Evolutionary conservation across 2,797 vertebrate species (phyloP).

Genomic region (Pteronotus mesoamericanus): DNA sequence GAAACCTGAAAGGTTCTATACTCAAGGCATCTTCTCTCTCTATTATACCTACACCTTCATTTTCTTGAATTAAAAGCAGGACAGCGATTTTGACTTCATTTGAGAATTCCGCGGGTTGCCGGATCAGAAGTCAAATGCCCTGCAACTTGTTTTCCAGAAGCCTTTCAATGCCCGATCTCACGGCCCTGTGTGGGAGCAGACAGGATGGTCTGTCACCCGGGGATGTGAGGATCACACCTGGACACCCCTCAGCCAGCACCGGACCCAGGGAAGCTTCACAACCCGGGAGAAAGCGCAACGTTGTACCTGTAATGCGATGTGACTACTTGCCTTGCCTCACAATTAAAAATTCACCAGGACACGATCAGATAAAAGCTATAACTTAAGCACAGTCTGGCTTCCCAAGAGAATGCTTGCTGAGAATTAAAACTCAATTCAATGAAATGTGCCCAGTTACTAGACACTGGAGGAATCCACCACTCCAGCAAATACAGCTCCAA

Average conservation of each 20-base stretch:
- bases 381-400: neutral
- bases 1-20: neutral
- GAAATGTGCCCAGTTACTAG: neutral
- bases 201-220: rapidly evolving
- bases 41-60: neutral
- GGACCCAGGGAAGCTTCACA: neutral
- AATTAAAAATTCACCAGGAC: neutral
- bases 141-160: neutral
- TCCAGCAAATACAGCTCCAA: neutral
- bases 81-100: neutral
- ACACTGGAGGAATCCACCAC: neutral
- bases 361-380: neutral
- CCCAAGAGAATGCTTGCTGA: neutral
- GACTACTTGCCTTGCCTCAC: neutral
- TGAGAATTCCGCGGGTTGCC: neutral
- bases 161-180: neutral
- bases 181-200: neutral
- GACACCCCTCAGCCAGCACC: neutral
- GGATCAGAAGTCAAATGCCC: neutral
- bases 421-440: neutral
- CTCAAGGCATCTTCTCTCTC: neutral
- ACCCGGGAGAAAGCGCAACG: neutral
- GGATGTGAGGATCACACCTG: neutral
- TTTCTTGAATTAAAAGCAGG: neutral
- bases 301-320: too few species aligned